phyloP scores from a whole-genome alignment of 2,888 invertebrate species.

The Microplitis manilae region DNA sequence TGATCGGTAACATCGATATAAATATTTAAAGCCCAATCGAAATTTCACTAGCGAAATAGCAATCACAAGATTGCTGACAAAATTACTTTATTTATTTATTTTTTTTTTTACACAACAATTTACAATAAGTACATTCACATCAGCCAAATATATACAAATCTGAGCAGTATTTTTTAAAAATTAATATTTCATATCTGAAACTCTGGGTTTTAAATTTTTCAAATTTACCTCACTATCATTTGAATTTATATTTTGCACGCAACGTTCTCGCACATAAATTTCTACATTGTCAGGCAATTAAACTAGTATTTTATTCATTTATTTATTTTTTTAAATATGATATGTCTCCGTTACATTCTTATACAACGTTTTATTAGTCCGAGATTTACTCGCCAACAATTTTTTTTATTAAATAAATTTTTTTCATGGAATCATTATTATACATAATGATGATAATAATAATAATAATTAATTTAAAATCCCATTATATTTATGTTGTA shows the following conservation, averaged over 20 bases:
- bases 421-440: constrained; percentile 11
- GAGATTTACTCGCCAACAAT: constrained; percentile 24
- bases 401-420: neutral
- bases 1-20: constrained; percentile 42
- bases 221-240: constrained; percentile 16
- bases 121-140: constrained; percentile 62
- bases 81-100: constrained; percentile 25
- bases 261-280: constrained; percentile 60
- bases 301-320: constrained; percentile 59
- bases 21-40: constrained; percentile 48
- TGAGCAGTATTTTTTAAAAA: constrained; percentile 40
- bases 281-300: constrained; percentile 70
- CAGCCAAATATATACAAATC: constrained; percentile 54
- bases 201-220: neutral
- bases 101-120: constrained; percentile 57
- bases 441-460: constrained; percentile 7
- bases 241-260: constrained; percentile 61
- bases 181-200: constrained; percentile 28
- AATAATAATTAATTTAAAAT: constrained; percentile 3
- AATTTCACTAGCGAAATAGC: constrained; percentile 47
- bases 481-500: neutral
- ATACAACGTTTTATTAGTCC: constrained; percentile 55
- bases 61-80: constrained; percentile 35
- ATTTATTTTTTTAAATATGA: constrained; percentile 58
- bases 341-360: constrained; percentile 70